Conservation (phyloP, 2,113 vertebrate species). For the Scortum barcoo region DNA sequence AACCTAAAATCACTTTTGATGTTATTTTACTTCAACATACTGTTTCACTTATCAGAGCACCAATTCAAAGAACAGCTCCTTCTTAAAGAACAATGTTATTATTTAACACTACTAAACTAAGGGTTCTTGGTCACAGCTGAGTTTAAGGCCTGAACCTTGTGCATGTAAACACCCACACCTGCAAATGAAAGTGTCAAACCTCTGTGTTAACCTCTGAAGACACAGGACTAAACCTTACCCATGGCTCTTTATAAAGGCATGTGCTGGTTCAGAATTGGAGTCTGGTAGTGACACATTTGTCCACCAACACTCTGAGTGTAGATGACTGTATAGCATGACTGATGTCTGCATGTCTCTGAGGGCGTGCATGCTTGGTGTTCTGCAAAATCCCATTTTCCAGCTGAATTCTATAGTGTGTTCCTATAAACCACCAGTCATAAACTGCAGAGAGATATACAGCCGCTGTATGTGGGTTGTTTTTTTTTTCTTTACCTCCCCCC, state of each 20-base stretch:
- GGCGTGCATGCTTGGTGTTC: not conserved
- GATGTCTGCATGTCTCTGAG: not conserved
- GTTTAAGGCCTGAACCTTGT: too few relatives aligned
- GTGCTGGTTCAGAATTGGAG: not conserved
- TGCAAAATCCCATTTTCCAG: not conserved
- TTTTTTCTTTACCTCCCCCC: not conserved
- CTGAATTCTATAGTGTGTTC: not conserved
- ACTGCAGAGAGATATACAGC: not conserved
- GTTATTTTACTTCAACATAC: not conserved
- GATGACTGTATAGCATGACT: not conserved
- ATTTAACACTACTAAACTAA: not conserved
- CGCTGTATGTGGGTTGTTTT: not conserved
- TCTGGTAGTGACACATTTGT: not conserved
- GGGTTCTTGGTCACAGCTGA: not conserved
- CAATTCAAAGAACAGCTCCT: not conserved
- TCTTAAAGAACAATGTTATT: not conserved
- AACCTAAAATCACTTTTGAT: not conserved
- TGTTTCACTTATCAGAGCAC: not conserved
- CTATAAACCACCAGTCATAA: not conserved
- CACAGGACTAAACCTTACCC: not conserved
- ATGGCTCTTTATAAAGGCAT: not conserved
- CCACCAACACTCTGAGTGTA: not conserved
- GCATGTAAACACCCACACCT: too few relatives aligned
- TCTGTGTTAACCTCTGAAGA: not conserved
- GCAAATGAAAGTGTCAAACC: not conserved